phyloP scores from a whole-genome alignment of 2,113 vertebrate genomes.

The Syngnathus typhle region DNA sequence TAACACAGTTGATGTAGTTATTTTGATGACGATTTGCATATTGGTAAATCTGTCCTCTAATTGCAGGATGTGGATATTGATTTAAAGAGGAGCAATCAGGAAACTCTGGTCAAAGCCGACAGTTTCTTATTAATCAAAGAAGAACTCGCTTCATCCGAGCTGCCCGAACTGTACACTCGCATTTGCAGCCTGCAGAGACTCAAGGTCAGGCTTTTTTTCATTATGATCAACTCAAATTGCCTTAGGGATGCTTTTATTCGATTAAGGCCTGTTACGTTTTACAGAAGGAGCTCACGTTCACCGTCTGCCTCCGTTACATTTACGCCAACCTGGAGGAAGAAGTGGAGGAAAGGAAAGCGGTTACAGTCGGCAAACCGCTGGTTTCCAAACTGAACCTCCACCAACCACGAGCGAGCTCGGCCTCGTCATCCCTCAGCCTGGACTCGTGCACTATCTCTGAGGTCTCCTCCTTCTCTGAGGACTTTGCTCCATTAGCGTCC shows the following conservation, averaged over 20 bases:
- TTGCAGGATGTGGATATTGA: constrained; percentile 75
- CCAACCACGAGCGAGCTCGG: constrained; percentile 37
- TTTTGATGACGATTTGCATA: too few relatives aligned
- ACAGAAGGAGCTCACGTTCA: constrained; percentile 77
- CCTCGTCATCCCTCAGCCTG: constrained; percentile 31
- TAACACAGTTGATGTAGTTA: too few relatives aligned
- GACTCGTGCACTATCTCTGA: constrained; percentile 37
- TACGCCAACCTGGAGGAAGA: constrained; percentile 76
- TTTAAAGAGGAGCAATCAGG: constrained; percentile 78
- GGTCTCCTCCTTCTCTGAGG: constrained; percentile 43
- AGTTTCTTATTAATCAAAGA: constrained; percentile 63
- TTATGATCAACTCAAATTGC: not conserved
- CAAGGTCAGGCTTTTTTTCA: constrained; percentile 59
- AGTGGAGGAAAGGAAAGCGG: constrained; percentile 64
- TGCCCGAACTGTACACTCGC: constrained; percentile 74
- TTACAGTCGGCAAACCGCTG: constrained; percentile 78
- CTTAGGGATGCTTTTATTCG: not conserved
- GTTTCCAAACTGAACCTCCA: constrained; percentile 82
- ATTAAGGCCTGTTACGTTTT: not conserved
- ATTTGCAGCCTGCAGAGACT: constrained; percentile 77
- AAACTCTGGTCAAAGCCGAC: constrained; percentile 72
- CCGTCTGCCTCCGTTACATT: constrained; percentile 75
- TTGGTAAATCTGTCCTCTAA: not conserved
- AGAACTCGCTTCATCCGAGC: constrained; percentile 51
- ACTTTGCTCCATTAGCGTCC: constrained; percentile 23